phyloP scores from a whole-genome alignment of 2,888 invertebrate species.

The Drosophila kokeensis region DNA sequence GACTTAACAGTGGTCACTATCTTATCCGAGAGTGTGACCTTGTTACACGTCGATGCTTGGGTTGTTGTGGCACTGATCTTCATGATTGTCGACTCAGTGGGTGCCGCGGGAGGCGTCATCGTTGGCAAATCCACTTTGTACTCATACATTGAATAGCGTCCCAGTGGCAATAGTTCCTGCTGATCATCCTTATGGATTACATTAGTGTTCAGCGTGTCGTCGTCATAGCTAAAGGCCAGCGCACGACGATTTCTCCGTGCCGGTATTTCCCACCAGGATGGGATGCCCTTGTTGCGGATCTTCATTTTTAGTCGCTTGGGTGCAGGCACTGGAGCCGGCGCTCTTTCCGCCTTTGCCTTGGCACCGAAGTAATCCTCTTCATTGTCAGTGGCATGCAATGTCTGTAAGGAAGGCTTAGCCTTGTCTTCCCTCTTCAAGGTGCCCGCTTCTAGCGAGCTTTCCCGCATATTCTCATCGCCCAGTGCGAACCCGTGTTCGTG shows the following conservation, averaged over 20 bases:
- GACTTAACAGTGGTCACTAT: conserved; percentile 73
- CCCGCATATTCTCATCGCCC: conserved; percentile 18
- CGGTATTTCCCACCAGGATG: conserved; percentile 80
- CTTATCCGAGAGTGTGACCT: conserved; percentile 44
- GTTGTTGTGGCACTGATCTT: conserved; percentile 36
- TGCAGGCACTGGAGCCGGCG: conserved; percentile 3
- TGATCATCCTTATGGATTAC: conserved; percentile 71
- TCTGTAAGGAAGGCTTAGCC: neutral
- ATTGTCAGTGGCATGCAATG: conserved; percentile 1
- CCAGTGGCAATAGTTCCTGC: conserved; percentile 57
- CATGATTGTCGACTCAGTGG: conserved; percentile 55
- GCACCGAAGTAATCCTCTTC: conserved; percentile 61
- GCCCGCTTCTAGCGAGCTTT: conserved; percentile 19
- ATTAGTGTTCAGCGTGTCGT: conserved; percentile 63
- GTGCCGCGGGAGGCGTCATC: neutral
- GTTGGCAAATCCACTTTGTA: conserved; percentile 51
- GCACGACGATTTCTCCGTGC: conserved; percentile 55
- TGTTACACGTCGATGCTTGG: conserved; percentile 4
- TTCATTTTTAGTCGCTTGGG: conserved; percentile 27
- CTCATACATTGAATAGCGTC: conserved; percentile 53
- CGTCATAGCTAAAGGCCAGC: conserved; percentile 29
- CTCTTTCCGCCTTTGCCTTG: conserved; percentile 15
- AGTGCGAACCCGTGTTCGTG: conserved; percentile 45
- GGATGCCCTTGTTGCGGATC: conserved; percentile 41
- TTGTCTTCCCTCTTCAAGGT: conserved; percentile 1